These are phyloP conservation scores for Chloroceryle aenea DNA, from an alignment of 2,113 vertebrate genomes.

Conservation along the genomic window DNA sequence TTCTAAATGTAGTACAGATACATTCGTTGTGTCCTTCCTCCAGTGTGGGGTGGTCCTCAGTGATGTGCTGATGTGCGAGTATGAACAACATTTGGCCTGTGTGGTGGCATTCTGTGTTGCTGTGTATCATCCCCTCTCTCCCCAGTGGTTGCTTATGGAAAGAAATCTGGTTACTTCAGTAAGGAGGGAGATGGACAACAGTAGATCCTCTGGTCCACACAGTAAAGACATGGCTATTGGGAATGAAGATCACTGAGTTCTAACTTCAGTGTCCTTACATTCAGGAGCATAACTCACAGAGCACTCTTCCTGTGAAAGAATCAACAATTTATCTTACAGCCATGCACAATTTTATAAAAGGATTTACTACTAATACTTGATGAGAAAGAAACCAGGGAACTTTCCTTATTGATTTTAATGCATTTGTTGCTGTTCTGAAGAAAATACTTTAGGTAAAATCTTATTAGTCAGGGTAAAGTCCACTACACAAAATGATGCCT, in stretches of 20 bases:
- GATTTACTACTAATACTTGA: neutral
- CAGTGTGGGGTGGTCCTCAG: neutral
- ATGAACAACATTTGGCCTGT: neutral
- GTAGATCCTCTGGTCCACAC: neutral
- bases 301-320: neutral
- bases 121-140: neutral
- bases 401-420: neutral
- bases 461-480: neutral
- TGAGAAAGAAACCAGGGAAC: neutral
- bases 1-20: neutral
- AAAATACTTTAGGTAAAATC: neutral
- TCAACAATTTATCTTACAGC: neutral
- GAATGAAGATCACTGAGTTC: neutral
- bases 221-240: too few species aligned
- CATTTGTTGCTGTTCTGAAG: neutral
- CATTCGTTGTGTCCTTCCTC: neutral
- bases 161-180: neutral
- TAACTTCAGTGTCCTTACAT: neutral
- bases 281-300: neutral
- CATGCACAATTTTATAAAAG: neutral
- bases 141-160: neutral
- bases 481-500: neutral
- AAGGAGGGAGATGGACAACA: neutral
- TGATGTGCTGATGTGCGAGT: neutral
- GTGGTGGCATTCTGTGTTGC: neutral